Conservation (phyloP, 2,888 invertebrate genomes). For the Autographa gamma region DNA sequence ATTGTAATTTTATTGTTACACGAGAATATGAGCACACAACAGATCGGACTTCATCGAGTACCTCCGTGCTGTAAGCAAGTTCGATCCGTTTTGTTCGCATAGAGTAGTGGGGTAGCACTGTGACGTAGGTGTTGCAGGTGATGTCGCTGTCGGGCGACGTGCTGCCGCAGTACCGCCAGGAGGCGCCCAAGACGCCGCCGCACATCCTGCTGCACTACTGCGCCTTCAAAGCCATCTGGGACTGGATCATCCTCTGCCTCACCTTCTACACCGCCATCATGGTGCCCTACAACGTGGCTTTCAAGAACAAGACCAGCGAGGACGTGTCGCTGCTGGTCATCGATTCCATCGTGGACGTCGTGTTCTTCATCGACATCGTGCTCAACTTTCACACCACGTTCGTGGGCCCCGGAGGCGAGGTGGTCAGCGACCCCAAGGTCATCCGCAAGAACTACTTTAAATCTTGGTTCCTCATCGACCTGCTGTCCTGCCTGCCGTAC, state of each 20-base stretch:
- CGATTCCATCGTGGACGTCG: constrained; percentile 99
- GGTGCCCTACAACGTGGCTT: constrained; percentile 99
- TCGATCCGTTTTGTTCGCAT: too few species aligned
- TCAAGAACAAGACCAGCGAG: constrained; percentile 99
- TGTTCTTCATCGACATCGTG: constrained; percentile 99
- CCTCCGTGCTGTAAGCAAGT: too few species aligned
- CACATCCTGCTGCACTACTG: constrained; percentile 99
- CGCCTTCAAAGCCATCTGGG: constrained; percentile 99
- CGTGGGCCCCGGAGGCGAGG: constrained; percentile 98
- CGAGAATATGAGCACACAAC: too few species aligned
- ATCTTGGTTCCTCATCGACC: constrained; percentile 99
- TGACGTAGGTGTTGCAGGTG: constrained; percentile 70
- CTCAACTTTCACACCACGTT: constrained; percentile 99
- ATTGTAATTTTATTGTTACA: too few species aligned
- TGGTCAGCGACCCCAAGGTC: constrained; percentile 99
- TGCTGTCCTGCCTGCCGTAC: constrained; percentile 99
- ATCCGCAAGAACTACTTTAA: constrained; percentile 99
- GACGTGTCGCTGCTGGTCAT: constrained; percentile 98
- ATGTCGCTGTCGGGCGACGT: constrained; percentile 99
- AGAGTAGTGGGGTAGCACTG: neutral
- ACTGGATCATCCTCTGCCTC: constrained; percentile 99
- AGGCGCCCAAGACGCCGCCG: constrained; percentile 99
- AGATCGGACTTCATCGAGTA: too few species aligned
- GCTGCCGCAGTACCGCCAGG: constrained; percentile 99
- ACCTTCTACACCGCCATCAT: constrained; percentile 99